Base-by-base conservation (phyloP, 2,113 vertebrate genomes). In the Pampusana beccarii region DNA sequence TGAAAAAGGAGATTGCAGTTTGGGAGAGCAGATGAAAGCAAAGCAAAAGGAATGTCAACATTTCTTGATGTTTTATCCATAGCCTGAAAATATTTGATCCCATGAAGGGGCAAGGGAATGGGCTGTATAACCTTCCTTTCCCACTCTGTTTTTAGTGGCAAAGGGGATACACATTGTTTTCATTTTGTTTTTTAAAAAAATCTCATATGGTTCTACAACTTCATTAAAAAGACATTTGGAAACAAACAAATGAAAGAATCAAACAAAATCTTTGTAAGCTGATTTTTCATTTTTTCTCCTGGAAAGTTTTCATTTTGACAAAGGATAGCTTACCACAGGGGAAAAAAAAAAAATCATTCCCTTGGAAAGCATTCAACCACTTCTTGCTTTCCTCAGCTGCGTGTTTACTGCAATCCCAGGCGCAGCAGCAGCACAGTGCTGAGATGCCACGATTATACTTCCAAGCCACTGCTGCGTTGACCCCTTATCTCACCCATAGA, bases 171-270 rank as follows among this genome's bases (percentile, higher is more conserved):
- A 77, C 70, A 74, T 90, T 94, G 64, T 82, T 94, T 83, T 86
- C 86, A 83, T 92, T 90, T 58, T 36, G 90, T 38, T 38, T 38
- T 38, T 38, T 38, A 38, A 73, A 38, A 93, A 90, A 90, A 92
- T 67, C 60, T 80, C 62, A 86, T 54, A 42, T 7, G 56, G 67
- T 48, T 88, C 79, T 80, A 61, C 1, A 0, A 67, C 71, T 77
- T 82, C 64, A 71, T 80, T 94, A 83, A 92, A 88, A 94, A 36
- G 61, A 65, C 67, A 86, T 94, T 88, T 91, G 75, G 83, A 93
- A 95, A 92, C 72, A 91, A 96, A 89, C 72, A 95, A 80, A 61
- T 0, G 2, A 65, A 90, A 83, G 25, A 44, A 48, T 81, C 0
- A 0, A 80, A 18, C 67, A 78, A 86, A 88, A 73, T 16, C 26